Evolutionary conservation across 2,113 vertebrate species (phyloP), one percentile per base, ranked within the genome.

Genomic region (Leiothrix lutea): DNA sequence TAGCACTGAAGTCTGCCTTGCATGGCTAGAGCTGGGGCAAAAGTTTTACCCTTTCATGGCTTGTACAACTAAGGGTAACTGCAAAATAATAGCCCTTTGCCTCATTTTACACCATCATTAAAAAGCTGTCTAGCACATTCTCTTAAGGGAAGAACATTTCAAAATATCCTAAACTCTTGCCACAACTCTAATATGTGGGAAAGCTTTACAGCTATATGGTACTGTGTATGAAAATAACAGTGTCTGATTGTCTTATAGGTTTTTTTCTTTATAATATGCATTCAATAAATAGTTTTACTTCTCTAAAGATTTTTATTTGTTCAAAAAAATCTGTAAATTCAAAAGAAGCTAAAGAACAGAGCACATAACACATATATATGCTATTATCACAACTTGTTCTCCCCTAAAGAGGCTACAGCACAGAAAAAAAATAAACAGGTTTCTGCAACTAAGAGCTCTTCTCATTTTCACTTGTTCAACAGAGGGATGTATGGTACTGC

Each of bases 381-480:
- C 38, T 66, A 18, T 35, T 72, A 14, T 35, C 40, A 70, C 11
- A 24, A 45, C 23, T 78, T 33, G 8, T 25, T 77, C 38, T 58
- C 26, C 35, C 33, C n/a, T 62, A 42, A 50, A 57, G 51, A 35
- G 19, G 40, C 33, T 80, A 81, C 19, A 36, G 24, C 33, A 33
- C 21, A 51, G 28, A 36, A 29, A 61, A 62, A 14, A 50, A 9
- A 31, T 5, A 4, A 35, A 31, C 9, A 65, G 50, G 17, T 19
- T 79, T 75, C 64, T 60, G 33, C 54, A 82, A 62, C 15, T 40
- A 85, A 61, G 35, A 87, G 15, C 11, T 61, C 78, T 72, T 74
- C 70, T 93, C 35, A 40, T 78, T 91, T 91, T 89, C 53, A 77
- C 29, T 70, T 80, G 78, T 22, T 90, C 64, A 64, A 77, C 72